These are phyloP conservation scores for Clytia hemisphaerica DNA, from an alignment of 30 jellyfish, hydroid and myxozoan species.

Conservation along the genomic window DNA sequence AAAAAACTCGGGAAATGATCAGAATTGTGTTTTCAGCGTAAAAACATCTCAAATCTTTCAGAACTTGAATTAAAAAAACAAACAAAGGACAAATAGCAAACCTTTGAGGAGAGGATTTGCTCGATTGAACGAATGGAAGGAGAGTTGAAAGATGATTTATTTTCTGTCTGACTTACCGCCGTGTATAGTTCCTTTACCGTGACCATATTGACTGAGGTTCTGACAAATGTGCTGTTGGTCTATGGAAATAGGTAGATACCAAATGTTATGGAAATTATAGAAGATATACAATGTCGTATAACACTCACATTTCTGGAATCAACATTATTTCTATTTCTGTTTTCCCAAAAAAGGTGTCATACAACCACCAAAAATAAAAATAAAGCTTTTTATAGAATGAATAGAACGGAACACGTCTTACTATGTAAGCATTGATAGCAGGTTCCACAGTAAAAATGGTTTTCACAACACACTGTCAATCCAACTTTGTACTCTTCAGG, in stretches of 20 bases:
- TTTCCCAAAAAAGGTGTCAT: no score
- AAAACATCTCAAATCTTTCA: not conserved
- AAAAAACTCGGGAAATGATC: no score
- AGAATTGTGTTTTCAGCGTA: not conserved
- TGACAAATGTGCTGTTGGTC: constrained; percentile 39
- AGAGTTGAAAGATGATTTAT: not conserved
- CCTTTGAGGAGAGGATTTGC: no score
- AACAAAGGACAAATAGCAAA: no score
- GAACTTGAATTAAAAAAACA: not conserved
- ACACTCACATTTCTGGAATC: no score
- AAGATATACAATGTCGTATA: no score
- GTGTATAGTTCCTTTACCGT: constrained; percentile 63
- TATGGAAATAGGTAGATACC: not conserved
- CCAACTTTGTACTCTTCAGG: constrained; percentile 39
- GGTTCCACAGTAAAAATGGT: constrained; percentile 47
- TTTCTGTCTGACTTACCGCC: constrained; percentile 26
- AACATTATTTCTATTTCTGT: no score
- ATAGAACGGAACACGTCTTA: not conserved
- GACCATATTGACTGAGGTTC: constrained; percentile 50
- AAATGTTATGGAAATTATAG: not conserved
- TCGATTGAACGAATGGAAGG: not conserved
- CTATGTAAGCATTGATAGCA: constrained; percentile 48
- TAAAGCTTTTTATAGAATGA: no score
- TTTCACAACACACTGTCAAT: constrained; percentile 50
- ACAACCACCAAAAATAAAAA: no score